These are phyloP conservation scores for Myripristis murdjan DNA, from an alignment of 2,797 vertebrate species.

Conservation along the genomic window DNA sequence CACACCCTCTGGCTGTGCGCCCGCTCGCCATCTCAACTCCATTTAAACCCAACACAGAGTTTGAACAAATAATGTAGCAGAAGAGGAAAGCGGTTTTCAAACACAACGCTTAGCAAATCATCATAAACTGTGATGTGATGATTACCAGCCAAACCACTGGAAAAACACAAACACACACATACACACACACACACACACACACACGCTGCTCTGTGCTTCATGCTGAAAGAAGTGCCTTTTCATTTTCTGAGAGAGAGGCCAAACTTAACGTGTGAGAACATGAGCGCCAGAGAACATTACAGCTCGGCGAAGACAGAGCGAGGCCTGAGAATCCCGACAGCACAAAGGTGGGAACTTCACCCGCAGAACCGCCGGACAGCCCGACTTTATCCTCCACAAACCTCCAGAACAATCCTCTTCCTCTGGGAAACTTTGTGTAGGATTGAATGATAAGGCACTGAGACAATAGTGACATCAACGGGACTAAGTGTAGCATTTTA, in stretches of 20 bases:
- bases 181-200: constrained; percentile 1
- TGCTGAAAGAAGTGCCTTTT: constrained; percentile 49
- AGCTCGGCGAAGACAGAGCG: constrained; percentile 28
- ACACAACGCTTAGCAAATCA: constrained; percentile 46
- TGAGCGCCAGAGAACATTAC: constrained; percentile 34
- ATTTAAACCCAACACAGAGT: constrained; percentile 47
- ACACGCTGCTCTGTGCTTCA: constrained; percentile 23
- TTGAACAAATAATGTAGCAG: constrained; percentile 46
- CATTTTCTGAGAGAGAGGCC: constrained; percentile 45
- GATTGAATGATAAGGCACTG: constrained; percentile 34
- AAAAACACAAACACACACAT: constrained; percentile 25
- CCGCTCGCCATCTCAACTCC: constrained; percentile 29
- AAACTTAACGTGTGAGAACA: constrained; percentile 50
- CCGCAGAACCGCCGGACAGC: not conserved
- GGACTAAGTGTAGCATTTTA: constrained; percentile 21
- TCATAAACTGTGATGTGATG: constrained; percentile 49
- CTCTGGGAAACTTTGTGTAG: constrained; percentile 47
- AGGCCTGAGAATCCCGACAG: constrained; percentile 36
- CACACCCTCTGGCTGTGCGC: no score
- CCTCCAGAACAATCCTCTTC: constrained; percentile 43
- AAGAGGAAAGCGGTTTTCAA: constrained; percentile 44
- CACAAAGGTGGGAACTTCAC: constrained; percentile 68
- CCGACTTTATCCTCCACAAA: constrained; percentile 26
- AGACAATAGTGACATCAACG: constrained; percentile 51
- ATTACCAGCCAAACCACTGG: constrained; percentile 53